These are phyloP conservation scores for Lasioglossum leucozonium DNA, from an alignment of 2,888 invertebrate genomes.

Conservation along the genomic window DNA sequence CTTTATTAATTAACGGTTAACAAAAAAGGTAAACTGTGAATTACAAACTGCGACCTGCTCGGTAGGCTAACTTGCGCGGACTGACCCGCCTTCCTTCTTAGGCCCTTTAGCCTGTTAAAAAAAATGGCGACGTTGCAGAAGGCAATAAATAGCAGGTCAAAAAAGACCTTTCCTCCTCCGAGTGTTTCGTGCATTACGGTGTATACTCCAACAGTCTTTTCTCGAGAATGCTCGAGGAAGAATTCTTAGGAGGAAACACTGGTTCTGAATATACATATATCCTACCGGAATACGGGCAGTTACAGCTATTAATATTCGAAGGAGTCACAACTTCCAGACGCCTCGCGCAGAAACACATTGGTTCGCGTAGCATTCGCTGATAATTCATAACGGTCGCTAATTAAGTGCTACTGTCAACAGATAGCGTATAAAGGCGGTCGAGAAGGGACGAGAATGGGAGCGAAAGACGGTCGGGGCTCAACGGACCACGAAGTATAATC, in stretches of 20 bases:
- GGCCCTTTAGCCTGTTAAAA: no score
- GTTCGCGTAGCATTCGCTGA: conserved; percentile 9
- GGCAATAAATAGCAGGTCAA: no score
- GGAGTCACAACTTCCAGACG: conserved; percentile 36
- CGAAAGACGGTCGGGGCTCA: conserved; percentile 42
- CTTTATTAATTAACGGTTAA: no score
- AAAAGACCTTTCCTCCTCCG: no score
- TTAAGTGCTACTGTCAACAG: conserved; percentile 53
- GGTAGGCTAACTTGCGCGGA: no score
- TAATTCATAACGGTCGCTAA: conserved; percentile 34
- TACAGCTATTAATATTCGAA: background rate
- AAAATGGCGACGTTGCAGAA: no score
- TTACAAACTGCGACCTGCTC: no score
- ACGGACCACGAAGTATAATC: conserved; percentile 64
- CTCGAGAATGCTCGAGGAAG: no score
- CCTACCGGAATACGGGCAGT: background rate
- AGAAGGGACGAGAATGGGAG: conserved; percentile 22
- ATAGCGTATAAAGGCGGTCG: conserved; percentile 22
- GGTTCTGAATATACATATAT: background rate
- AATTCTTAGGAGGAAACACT: background rate
- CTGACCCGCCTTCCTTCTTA: no score
- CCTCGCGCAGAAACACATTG: conserved; percentile 15
- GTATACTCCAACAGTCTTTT: no score
- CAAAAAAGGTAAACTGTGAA: no score
- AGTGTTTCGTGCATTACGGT: no score